Base-by-base conservation (phyloP, 2,888 invertebrate genomes). In the Ophioninae sp. region DNA sequence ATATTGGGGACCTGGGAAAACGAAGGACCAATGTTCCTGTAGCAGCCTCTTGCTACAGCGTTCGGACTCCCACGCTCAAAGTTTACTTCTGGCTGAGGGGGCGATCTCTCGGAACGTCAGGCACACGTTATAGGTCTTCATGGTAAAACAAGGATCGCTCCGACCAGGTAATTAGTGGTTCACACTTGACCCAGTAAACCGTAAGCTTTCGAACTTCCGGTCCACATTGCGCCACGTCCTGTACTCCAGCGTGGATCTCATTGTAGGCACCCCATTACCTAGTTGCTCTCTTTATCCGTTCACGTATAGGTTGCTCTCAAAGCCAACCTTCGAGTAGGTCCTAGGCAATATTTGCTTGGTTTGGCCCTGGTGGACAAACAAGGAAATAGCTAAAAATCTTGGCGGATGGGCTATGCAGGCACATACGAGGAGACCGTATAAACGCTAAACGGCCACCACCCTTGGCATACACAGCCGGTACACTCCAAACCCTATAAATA, bases 121-220 rank as follows among this genome's bases (percentile, higher is more conserved):
- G 59, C 20, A 58, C 59, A 74, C 44, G 44, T 51, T 51, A 51
- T 51, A 51, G 23, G 17, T 22, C 41, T 72, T 69, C 74, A 83
- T 77, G 69, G 77, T 68, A 79, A 82, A 82, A 84, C 85, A 83
- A 84, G 85, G 80, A 80, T 58, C 74, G 79, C 78, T 82, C 72
- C 76, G 73, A 72, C 71, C 84, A 5, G 86, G 86, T 90, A 90
- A 90, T 90, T 90, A 90, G 90, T 80, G 87, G 88, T 87, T 87
- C 85, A 81, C 87, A 89, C 90, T 90, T 90, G 90, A 89, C 89
- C 89, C 86, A 88, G 86, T 88, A 87, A 85, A 88, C 74, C 73
- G 23, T 30, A 22, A n/a, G 69, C 51, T 74, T 71, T 78, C 80
- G 39, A 74, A 51, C 77, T 78, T 51, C 67, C 44, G 65, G 69